Evolutionary conservation across 1,140 invertebrate genomes (phyloP).

Genomic region (Scaptomyza graminum): DNA sequence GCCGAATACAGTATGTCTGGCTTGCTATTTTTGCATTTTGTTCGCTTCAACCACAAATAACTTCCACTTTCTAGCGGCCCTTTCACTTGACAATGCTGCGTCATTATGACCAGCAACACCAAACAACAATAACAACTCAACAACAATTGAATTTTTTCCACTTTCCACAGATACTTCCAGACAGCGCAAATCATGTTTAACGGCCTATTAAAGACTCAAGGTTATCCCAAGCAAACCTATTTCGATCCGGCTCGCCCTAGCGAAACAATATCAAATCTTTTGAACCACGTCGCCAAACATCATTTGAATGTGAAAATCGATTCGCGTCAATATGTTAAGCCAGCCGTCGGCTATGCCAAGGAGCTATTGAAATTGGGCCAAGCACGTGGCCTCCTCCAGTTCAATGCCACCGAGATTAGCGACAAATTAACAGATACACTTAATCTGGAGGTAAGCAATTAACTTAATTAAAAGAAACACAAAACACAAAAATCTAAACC

Average conservation of each 20-base stretch:
- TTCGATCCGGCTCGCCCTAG: slow-evolving; percentile 88
- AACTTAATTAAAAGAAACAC: no score
- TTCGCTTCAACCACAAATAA: slow-evolving; percentile 44
- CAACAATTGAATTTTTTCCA: slow-evolving; percentile 56
- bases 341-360: slow-evolving; percentile 88
- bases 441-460: slow-evolving; percentile 87
- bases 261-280: slow-evolving; percentile 87
- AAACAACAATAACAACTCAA: slow-evolving; percentile 25
- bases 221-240: slow-evolving; percentile 88
- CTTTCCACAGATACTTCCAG: slow-evolving; percentile 87
- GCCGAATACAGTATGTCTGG: neutral
- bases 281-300: slow-evolving; percentile 88
- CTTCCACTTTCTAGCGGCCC: slow-evolving; percentile 78
- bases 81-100: slow-evolving; percentile 71
- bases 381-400: slow-evolving; percentile 86
- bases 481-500: slow-evolving; percentile 41
- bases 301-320: slow-evolving; percentile 90
- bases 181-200: slow-evolving; percentile 90
- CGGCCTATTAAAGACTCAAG: slow-evolving; percentile 89
- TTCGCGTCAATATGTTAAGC: slow-evolving; percentile 89
- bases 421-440: slow-evolving; percentile 90
- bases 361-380: slow-evolving; percentile 89
- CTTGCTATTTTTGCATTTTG: slow-evolving; percentile 22
- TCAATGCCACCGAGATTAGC: slow-evolving; percentile 88
- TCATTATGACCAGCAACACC: slow-evolving; percentile 50